Evolutionary conservation across 64 coral and sea anemone species (phyloP).

Genomic region (Trachythela sp.): DNA sequence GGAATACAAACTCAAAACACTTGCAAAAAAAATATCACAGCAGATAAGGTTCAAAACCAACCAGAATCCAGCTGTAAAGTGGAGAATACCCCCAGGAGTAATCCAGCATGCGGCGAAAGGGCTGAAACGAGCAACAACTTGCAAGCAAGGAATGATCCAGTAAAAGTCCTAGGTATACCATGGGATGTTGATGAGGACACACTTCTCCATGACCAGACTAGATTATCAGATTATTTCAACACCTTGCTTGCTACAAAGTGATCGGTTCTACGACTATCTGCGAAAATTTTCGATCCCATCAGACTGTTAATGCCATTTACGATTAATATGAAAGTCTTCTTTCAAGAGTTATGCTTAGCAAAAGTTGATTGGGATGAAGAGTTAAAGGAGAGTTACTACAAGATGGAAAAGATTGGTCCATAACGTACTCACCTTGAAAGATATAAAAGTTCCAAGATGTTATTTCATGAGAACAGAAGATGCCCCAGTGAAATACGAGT

Average conservation of each 20-base stretch:
- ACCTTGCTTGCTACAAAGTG: neutral
- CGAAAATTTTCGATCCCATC: neutral
- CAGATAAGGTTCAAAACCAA: neutral
- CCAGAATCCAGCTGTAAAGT: neutral
- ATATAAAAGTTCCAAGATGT: neutral
- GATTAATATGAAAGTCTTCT: constrained; percentile 6
- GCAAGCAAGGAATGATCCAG: neutral
- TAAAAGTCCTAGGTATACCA: neutral
- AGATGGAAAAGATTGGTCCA: neutral
- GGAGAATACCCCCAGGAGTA: neutral
- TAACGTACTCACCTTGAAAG: neutral
- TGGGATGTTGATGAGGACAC: neutral
- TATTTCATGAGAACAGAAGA: neutral
- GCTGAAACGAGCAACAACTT: neutral
- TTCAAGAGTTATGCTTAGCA: neutral
- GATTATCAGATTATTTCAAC: neutral
- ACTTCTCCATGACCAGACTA: neutral
- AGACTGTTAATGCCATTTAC: constrained; percentile 3
- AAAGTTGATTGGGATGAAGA: neutral
- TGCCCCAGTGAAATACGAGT: neutral
- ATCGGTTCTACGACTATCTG: neutral
- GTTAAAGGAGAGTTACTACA: neutral
- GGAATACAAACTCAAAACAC: neutral
- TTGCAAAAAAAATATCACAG: neutral
- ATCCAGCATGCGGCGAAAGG: too few species aligned